Base-by-base conservation (phyloP, 2,797 vertebrate species). In the Picus viridis region DNA sequence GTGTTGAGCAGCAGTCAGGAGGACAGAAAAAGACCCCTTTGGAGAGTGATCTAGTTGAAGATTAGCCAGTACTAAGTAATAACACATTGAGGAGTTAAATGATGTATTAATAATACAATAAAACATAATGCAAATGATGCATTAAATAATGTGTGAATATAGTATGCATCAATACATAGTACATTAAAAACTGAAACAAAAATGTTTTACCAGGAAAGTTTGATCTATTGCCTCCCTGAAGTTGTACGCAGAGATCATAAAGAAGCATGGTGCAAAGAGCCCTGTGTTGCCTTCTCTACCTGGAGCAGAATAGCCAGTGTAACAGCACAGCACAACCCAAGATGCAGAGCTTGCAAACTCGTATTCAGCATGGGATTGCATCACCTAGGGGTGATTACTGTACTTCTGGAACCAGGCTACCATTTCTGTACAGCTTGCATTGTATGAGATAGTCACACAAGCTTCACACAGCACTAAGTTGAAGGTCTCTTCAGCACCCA, bases 191-290 rank as follows among this genome's bases (percentile, higher is more conserved):
- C 16, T 7, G 10, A 71, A 74, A 57, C 12, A 64, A 68, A 75
- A 64, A 16, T 36, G 1, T 70, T 75, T 77, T 79, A 12, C 51
- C 49, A 34, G 26, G 20, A 20, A 79, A 76, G 26, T 41, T 16
- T 56, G 23, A 13, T 22, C 30, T 29, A 5, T 18, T 47, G 2
- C 54, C 58, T 64, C n/a, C 39, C 41, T 39, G 41, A 86, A 12
- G 17, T 2, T 68, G 8, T n/a, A 72, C 0, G 0, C 1, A 56
- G 23, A 69, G 12, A 78, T n/a, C 45, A 67, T n/a, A 11, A 6
- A 4, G 15, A 53, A 76, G 29, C 34, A 49, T 0, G 0, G 4
- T 54, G 14, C 16, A n/a, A 32, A 71, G 26, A 78, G 16, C 30
- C 47, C 32, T 29, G 13, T 39, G 22, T 16, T 62, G 49, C 41